These are phyloP conservation scores for Anguilla anguilla DNA, from an alignment of 2,797 vertebrate genomes.

Conservation along the genomic window DNA sequence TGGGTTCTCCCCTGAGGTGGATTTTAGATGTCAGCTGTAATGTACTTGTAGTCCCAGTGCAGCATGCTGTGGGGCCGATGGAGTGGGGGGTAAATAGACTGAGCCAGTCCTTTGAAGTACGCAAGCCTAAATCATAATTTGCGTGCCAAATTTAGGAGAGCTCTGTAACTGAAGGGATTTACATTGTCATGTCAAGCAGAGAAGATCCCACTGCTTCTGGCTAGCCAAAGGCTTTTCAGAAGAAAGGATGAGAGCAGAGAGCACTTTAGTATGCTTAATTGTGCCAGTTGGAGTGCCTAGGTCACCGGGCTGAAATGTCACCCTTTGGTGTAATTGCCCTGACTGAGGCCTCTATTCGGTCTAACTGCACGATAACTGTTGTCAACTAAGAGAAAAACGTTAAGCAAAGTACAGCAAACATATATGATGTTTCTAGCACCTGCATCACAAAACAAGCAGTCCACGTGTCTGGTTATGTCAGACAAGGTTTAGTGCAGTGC, in stretches of 20 bases:
- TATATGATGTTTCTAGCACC: background rate
- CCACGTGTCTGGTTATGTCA: background rate
- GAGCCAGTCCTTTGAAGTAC: slow-evolving; percentile 44
- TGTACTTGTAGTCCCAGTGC: slow-evolving; percentile 40
- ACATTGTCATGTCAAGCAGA: slow-evolving; percentile 7
- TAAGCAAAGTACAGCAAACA: background rate
- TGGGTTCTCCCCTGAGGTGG: slow-evolving; percentile 42
- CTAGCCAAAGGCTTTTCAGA: background rate
- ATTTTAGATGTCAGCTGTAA: slow-evolving; percentile 45
- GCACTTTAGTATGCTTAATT: slow-evolving; percentile 2
- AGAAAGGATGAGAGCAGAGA: background rate
- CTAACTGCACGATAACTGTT: background rate
- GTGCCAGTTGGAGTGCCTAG: background rate
- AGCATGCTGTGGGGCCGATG: background rate
- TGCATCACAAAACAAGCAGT: background rate
- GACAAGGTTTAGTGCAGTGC: background rate
- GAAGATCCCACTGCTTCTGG: slow-evolving; percentile 11
- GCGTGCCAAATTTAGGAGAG: slow-evolving; percentile 23
- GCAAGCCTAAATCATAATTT: slow-evolving; percentile 43
- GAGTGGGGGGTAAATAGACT: slow-evolving; percentile 30
- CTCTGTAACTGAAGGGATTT: slow-evolving; percentile 9
- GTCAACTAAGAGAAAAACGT: background rate
- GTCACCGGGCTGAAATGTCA: background rate
- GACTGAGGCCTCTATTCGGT: background rate
- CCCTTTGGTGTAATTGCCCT: background rate